Conservation (phyloP, 1,140 invertebrate genomes). For the Scaptomyza pallida region DNA sequence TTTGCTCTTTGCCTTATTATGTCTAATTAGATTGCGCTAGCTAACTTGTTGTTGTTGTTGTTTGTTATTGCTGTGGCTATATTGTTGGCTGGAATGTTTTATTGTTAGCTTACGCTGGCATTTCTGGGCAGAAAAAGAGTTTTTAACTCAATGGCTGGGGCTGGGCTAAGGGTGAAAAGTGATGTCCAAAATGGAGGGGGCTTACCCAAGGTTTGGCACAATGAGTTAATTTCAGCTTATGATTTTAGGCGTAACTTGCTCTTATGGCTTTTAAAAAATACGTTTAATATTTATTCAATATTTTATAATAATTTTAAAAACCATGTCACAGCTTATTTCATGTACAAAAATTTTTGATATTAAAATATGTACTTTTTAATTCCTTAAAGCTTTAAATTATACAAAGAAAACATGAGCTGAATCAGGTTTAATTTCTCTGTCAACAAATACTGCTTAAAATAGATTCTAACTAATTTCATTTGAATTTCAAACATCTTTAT, state of each 20-base stretch:
- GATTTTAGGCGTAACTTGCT: neutral
- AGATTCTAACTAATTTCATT: too few relatives aligned
- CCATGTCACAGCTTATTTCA: too few relatives aligned
- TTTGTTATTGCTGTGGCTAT: slow-evolving; percentile 4
- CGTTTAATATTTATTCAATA: too few relatives aligned
- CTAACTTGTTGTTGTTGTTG: slow-evolving; percentile 20
- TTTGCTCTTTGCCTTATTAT: slow-evolving; percentile 70
- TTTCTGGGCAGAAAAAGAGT: slow-evolving; percentile 24
- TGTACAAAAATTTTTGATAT: too few relatives aligned
- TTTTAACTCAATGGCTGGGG: slow-evolving; percentile 21
- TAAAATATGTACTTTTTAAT: too few relatives aligned
- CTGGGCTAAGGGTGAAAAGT: slow-evolving; percentile 21
- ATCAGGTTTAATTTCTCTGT: too few relatives aligned
- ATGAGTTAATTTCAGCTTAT: slow-evolving; percentile 18
- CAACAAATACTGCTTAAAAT: too few relatives aligned
- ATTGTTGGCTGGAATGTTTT: slow-evolving; percentile 40
- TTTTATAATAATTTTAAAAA: too few relatives aligned
- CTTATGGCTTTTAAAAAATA: too few relatives aligned
- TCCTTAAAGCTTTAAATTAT: too few relatives aligned
- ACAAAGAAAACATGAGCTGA: too few relatives aligned
- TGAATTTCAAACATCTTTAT: neutral
- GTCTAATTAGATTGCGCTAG: slow-evolving; percentile 75
- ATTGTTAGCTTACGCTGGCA: slow-evolving; percentile 30
- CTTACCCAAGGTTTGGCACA: slow-evolving; percentile 33
- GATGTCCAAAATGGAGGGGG: slow-evolving; percentile 21